Evolutionary conservation across 2,888 invertebrate species (phyloP), one percentile per base, ranked within the genome.

Genomic region (Drosophila mayaguana): DNA sequence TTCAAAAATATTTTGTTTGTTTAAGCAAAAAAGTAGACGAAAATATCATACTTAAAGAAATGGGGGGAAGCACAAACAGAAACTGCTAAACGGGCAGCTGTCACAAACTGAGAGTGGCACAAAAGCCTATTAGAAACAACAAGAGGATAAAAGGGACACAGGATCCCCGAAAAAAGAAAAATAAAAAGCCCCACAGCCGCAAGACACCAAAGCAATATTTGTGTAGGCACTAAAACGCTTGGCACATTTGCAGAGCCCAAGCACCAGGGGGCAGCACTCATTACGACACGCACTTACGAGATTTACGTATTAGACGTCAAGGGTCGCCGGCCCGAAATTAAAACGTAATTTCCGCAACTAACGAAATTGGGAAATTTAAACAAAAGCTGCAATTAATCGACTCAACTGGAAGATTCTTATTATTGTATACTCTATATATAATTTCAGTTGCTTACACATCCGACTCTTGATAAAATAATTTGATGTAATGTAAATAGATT

Each of bases 121-220:
- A 70, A 86, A 83, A 83, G 78, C 84, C 87, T 80, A 83, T 83
- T 83, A 89, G 70, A 67, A 80, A 54, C 46, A 54, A 54, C 40
- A 48, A 34, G 66, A 28, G 55, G 40, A 55, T 66, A 59, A 34
- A 72, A 51, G 28, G 50, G 42, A 32, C 20, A n/a, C 34, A 38
- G 54, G 67, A 46, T 48, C 54, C 53, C 38, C 28, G 59, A 65
- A 78, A 56, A 18, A 32, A 38, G 18, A 22, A 36, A 4, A 40
- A 40, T 1, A 22, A 38, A 38, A 53, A 38, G 11, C 5, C 8
- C 36, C 18, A 45, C 48, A 20, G 70, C 25, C 59, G 45, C 50
- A 50, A 73, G 61, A 62, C 51, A 63, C 38, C 54, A 42, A 67
- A 28, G 25, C 57, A 75, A 76, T 84, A 78, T 88, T 79, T 73